These are phyloP conservation scores for Agriopis leucophaearia DNA, from an alignment of 2,888 invertebrate species.

Conservation along the genomic window DNA sequence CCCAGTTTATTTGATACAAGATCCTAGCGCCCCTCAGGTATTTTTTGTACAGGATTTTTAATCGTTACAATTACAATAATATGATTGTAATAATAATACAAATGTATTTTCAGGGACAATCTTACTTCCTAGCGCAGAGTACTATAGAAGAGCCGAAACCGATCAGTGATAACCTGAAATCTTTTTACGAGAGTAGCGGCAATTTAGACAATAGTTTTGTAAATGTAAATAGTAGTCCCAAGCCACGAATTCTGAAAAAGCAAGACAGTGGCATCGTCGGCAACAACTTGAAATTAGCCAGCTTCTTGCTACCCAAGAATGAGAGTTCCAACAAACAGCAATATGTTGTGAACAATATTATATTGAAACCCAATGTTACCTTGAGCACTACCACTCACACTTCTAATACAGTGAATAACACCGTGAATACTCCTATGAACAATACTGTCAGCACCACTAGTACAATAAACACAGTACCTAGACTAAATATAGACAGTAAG, in stretches of 20 bases:
- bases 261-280: slow-evolving; percentile 63
- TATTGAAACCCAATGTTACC: slow-evolving; percentile 66
- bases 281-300: slow-evolving; percentile 77
- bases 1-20: slow-evolving; percentile 78
- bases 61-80: slow-evolving; percentile 32
- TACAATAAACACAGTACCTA: slow-evolving; percentile 61
- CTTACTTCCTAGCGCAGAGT: slow-evolving; percentile 69
- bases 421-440: slow-evolving; percentile 16
- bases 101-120: slow-evolving; percentile 67
- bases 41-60: slow-evolving; percentile 50
- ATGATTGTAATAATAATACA: slow-evolving; percentile 12
- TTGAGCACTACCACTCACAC: slow-evolving; percentile 48
- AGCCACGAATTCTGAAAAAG: slow-evolving; percentile 67
- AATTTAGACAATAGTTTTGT: slow-evolving; percentile 72
- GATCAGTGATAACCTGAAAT: slow-evolving; percentile 78
- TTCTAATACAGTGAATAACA: slow-evolving; percentile 24
- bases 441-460: slow-evolving; percentile 37
- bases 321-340: slow-evolving; percentile 63
- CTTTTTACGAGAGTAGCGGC: slow-evolving; percentile 82
- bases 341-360: slow-evolving; percentile 60
- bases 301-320: slow-evolving; percentile 73
- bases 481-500: slow-evolving; percentile 74
- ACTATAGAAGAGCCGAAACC: slow-evolving; percentile 65
- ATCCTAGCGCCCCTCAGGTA: slow-evolving; percentile 78
- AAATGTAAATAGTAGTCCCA: slow-evolving; percentile 55